A percentile compares a stretch with the other conserved stretches of the same genome.
Evolutionary conservation across 2,113 vertebrate genomes (phyloP).

Genomic region (Hippocampus mohnikei): DNA sequence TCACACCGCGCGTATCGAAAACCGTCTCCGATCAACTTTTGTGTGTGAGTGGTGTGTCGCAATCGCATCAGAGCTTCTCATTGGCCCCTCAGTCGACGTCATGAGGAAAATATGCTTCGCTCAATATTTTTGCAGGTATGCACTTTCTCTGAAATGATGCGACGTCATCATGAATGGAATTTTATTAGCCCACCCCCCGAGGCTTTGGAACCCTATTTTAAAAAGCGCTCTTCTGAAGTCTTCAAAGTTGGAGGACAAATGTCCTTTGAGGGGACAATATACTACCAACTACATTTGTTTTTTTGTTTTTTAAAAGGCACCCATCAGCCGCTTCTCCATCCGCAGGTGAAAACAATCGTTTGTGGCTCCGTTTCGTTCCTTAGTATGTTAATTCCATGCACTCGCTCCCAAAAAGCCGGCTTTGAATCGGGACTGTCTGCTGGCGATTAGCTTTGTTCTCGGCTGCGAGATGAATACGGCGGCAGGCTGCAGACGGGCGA

Average conservation of each 20-base stretch:
- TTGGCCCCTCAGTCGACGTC: no score
- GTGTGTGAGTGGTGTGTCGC: no score
- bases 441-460: conserved; percentile 47
- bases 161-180: no score
- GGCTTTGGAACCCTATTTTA: no score
- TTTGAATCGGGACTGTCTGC: conserved; percentile 49
- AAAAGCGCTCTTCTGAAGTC: conserved; percentile 16
- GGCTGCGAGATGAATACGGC: conserved; percentile 40
- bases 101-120: no score
- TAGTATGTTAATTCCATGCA: conserved; percentile 58
- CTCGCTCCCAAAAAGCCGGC: conserved; percentile 34
- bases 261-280: neutral
- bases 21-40: no score
- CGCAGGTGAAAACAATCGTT: conserved; percentile 52
- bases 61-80: no score
- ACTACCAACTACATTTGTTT: neutral
- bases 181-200: no score
- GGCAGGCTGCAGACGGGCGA: conserved; percentile 5
- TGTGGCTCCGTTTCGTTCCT: conserved; percentile 44
- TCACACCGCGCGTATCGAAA: no score
- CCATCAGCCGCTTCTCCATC: conserved; percentile 27
- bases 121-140: no score
- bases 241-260: conserved; percentile 28
- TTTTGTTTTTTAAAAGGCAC: neutral
- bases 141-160: no score